phyloP scores from a whole-genome alignment of 2,113 vertebrate species.

The Sorex fumeus region DNA sequence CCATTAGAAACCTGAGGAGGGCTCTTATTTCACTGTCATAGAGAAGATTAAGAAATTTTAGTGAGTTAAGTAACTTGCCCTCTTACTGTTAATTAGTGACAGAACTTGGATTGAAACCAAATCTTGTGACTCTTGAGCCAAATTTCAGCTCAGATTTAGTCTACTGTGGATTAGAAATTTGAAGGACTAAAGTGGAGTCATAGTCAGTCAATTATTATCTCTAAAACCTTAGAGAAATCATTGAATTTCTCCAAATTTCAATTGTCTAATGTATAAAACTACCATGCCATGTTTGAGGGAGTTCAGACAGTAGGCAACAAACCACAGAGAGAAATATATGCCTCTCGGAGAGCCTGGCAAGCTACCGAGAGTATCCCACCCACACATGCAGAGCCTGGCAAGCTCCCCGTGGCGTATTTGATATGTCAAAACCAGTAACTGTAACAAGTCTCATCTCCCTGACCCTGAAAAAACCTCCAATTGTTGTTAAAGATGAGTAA shows the following conservation, averaged over 20 bases:
- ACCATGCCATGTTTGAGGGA: too few relatives aligned
- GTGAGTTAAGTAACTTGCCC: slow-evolving; percentile 64
- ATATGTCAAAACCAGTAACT: too few relatives aligned
- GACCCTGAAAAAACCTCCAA: too few relatives aligned
- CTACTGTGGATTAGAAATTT: slow-evolving; percentile 37
- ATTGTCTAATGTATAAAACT: slow-evolving; percentile 50
- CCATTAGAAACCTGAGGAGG: slow-evolving; percentile 41
- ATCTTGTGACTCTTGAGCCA: slow-evolving; percentile 47
- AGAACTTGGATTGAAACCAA: slow-evolving; percentile 67
- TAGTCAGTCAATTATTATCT: slow-evolving; percentile 58
- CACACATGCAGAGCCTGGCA: too few relatives aligned
- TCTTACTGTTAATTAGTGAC: slow-evolving; percentile 73
- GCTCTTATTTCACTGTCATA: slow-evolving; percentile 57
- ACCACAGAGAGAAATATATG: too few relatives aligned
- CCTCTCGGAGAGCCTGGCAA: too few relatives aligned
- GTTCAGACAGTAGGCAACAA: too few relatives aligned
- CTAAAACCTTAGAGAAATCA: slow-evolving; percentile 41
- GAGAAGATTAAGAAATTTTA: slow-evolving; percentile 50
- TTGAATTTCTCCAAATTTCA: slow-evolving; percentile 48
- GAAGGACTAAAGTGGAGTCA: slow-evolving; percentile 36
- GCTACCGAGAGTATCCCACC: too few relatives aligned
- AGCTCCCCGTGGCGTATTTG: too few relatives aligned
- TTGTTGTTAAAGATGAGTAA: too few relatives aligned
- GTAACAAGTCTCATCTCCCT: too few relatives aligned
- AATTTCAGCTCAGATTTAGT: slow-evolving; percentile 61